Evolutionary conservation across 1,140 invertebrate genomes (phyloP).

Genomic region (Drosophila rufa): DNA sequence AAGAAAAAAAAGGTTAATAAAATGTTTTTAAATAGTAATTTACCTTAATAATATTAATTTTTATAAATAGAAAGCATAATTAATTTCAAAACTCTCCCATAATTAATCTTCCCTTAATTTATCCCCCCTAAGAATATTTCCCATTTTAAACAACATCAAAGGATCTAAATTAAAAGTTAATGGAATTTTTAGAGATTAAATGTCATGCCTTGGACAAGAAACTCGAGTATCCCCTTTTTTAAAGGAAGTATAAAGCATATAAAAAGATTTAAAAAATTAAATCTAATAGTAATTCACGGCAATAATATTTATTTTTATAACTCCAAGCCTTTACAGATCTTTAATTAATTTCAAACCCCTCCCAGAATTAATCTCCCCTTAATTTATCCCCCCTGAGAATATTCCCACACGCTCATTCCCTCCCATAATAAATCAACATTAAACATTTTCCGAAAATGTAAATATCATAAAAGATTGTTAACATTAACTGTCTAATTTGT

Average conservation of each 20-base stretch:
- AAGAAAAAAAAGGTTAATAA: no score
- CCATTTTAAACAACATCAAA: not conserved
- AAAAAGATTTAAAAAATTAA: no score
- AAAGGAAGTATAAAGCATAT: no score
- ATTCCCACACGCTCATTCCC: slow-evolving; percentile 22
- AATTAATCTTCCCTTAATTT: slow-evolving; percentile 14
- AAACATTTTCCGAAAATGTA: slow-evolving; percentile 75
- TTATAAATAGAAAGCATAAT: no score
- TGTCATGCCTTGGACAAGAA: no score
- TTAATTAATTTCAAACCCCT: not conserved
- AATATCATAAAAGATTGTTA: slow-evolving; percentile 83
- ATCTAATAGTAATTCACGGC: no score
- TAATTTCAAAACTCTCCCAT: not conserved
- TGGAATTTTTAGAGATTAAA: no score
- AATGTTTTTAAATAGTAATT: no score
- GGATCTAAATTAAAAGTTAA: not conserved
- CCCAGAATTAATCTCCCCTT: slow-evolving; percentile 18
- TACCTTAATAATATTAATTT: no score
- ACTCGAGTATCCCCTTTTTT: no score
- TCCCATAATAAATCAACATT: slow-evolving; percentile 50
- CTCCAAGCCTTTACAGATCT: fast-evolving
- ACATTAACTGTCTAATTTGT: slow-evolving; percentile 83
- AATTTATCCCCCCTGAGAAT: not conserved
- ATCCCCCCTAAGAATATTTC: slow-evolving; percentile 2
- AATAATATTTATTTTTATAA: not conserved